These are phyloP conservation scores for Nylanderia fulva DNA, from an alignment of 1,140 invertebrate species.

Conservation along the genomic window DNA sequence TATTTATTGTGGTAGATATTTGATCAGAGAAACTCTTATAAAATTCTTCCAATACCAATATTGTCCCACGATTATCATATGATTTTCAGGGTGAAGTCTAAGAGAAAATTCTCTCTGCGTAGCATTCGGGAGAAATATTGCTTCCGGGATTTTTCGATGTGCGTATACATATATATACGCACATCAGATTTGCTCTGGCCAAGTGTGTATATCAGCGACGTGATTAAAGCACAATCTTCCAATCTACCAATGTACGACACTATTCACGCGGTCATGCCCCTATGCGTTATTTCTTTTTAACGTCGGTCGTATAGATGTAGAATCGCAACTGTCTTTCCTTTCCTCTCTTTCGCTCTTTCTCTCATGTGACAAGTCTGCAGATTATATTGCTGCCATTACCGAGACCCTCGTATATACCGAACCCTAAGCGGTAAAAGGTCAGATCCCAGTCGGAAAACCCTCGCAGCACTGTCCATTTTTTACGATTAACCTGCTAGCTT, in stretches of 20 bases:
- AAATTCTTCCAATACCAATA: no score
- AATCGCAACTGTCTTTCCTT: background rate
- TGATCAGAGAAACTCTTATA: no score
- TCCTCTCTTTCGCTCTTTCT: constrained; percentile 8
- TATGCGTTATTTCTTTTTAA: constrained; percentile 61
- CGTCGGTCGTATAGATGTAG: constrained; percentile 22
- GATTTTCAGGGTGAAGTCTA: no score
- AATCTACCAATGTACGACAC: constrained; percentile 62
- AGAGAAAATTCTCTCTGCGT: no score
- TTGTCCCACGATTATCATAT: no score
- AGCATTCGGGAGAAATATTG: background rate
- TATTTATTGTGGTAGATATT: no score
- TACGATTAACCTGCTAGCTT: background rate
- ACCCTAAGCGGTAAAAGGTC: background rate
- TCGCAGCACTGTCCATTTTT: background rate
- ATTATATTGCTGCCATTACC: constrained; percentile 55
- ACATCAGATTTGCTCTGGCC: background rate
- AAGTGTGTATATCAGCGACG: constrained; percentile 35
- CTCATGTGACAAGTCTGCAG: constrained; percentile 31
- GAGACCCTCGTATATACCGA: constrained; percentile 8
- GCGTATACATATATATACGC: background rate
- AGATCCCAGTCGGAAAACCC: constrained; percentile 29
- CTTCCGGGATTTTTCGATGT: constrained; percentile 36
- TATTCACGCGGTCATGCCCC: constrained; percentile 57
- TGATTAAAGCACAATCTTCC: constrained; percentile 71